Conservation (phyloP, 2,888 invertebrate genomes). For the Sinodicranocentrus sp. region DNA sequence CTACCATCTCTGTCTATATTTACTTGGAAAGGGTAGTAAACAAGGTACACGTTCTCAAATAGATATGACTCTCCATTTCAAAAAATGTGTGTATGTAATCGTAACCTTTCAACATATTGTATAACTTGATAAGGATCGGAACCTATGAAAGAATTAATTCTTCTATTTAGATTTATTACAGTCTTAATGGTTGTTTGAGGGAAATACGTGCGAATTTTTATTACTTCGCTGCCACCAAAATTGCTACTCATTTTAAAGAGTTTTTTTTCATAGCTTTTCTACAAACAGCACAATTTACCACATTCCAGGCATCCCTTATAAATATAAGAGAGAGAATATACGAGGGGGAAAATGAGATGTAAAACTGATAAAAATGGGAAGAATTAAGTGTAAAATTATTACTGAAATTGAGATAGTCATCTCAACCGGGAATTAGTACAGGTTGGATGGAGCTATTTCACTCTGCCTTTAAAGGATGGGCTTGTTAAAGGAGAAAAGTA, state of each 20-base stretch:
- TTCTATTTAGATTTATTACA: slow-evolving; percentile 66
- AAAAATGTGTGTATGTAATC: too few species aligned
- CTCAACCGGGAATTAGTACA: too few species aligned
- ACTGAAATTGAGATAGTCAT: too few species aligned
- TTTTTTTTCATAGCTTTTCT: too few species aligned
- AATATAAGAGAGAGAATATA: too few species aligned
- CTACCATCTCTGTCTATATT: too few species aligned
- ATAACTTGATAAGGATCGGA: slow-evolving; percentile 24
- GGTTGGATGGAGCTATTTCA: too few species aligned
- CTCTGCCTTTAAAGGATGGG: too few species aligned
- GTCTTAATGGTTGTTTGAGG: slow-evolving; percentile 42
- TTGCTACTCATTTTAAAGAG: slow-evolving; percentile 12
- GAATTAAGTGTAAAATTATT: slow-evolving; percentile 56
- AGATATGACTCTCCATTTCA: slow-evolving; percentile 17
- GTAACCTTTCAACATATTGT: slow-evolving; percentile 25
- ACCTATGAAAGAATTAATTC: slow-evolving; percentile 58
- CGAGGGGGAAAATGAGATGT: slow-evolving; percentile 38
- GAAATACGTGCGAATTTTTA: slow-evolving; percentile 62
- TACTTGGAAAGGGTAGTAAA: too few species aligned
- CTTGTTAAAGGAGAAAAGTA: too few species aligned
- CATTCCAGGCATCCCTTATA: too few species aligned
- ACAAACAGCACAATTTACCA: too few species aligned
- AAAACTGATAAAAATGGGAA: slow-evolving; percentile 35
- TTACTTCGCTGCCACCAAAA: slow-evolving; percentile 51
- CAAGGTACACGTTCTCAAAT: slow-evolving; percentile 6